These are phyloP conservation scores for Rotaria socialis DNA, from an alignment of 2,888 invertebrate genomes.

Conservation along the genomic window DNA sequence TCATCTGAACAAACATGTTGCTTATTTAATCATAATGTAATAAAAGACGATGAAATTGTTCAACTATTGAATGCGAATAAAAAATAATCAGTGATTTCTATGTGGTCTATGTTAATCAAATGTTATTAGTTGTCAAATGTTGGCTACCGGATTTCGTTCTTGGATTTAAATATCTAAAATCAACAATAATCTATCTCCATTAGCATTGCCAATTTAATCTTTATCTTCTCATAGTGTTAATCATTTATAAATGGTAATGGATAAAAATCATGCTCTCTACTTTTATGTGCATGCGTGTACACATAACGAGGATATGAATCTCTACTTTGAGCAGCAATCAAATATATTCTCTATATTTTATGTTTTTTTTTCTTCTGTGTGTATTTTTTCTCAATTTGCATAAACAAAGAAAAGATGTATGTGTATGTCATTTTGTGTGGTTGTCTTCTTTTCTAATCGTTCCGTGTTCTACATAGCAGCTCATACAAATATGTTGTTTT, in stretches of 20 bases:
- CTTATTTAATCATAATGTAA: conserved; percentile 53
- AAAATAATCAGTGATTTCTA: conserved; percentile 54
- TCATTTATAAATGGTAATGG: not conserved
- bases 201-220: no score
- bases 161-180: conserved; percentile 41
- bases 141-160: conserved; percentile 58
- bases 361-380: not conserved
- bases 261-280: not conserved
- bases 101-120: conserved; percentile 53
- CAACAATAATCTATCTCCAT: not conserved
- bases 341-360: not conserved
- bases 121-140: conserved; percentile 57
- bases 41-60: conserved; percentile 59
- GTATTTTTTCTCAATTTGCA: not conserved
- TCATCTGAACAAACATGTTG: not conserved
- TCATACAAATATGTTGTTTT: conserved; percentile 25
- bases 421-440: conserved; percentile 7
- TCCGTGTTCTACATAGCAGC: conserved; percentile 1
- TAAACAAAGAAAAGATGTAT: conserved; percentile 17
- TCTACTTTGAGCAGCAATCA: not conserved
- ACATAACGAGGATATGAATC: conserved; percentile 13
- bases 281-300: not conserved
- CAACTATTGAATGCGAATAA: conserved; percentile 58
- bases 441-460: not conserved
- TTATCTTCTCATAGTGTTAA: not conserved